Base-by-base conservation (phyloP, 1,140 invertebrate genomes). In the Archegozetes longisetosus region DNA sequence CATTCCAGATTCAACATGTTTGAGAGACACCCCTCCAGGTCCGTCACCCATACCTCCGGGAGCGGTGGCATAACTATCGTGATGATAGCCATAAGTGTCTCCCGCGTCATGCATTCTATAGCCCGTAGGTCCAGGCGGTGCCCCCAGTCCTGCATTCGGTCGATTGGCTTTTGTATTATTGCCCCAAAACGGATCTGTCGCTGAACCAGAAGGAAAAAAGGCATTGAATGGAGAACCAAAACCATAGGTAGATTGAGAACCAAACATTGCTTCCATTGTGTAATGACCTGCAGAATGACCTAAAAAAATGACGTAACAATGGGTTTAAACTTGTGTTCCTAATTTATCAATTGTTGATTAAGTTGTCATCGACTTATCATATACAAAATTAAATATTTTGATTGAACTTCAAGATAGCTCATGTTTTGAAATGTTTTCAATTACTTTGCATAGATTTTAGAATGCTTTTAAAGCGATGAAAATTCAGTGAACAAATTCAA, bases 1-100 rank as follows among this genome's bases (percentile, higher is more conserved):
- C 56, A 70, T 67, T 53, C 66, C 66, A 53, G 69, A 67, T 59
- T 70, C 69, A 29, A 70, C 60, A 29, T 66, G 65, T 49, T 70
- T 69, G 20, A 69, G 17, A 47, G 57, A 61, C 46, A 61, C 64
- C 46, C 25, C 48, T n/a, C 13, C 13, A 59, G 23, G 14, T 27
- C 22, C 28, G 52, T 50, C 48, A 56, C n/a, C 12, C n/a, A n/a
- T n/a, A n/a, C n/a, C n/a, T 14, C 23, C 20, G n/a, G 58, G 9
- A 58, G 59, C 27, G 48, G 17, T 23, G 25, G 12, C 24, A 26
- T 58, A 47, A 47, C 25, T 53, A 24, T 46, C 50, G 26, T 53
- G 32, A 26, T 47, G 20, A 2, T 23, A 48, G 28, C 32, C 50
- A 28, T 58, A 49, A 22, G 48, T 22, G 24, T 24, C 13, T 22